Evolutionary conservation across 2,888 invertebrate species (phyloP).

Genomic region (Thumatha senex): DNA sequence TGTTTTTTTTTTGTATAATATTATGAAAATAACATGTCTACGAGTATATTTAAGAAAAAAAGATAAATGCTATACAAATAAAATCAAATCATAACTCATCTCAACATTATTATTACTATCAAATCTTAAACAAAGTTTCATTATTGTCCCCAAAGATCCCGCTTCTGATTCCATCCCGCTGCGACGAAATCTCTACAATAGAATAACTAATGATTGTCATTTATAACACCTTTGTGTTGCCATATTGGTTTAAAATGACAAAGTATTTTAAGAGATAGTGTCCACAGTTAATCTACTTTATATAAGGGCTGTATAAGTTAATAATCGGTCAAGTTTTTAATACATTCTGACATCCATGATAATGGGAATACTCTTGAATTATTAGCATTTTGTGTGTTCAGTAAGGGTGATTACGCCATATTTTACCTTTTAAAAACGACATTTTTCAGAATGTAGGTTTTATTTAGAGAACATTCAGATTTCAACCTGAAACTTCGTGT

Average conservation of each 20-base stretch:
- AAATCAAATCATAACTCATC: not conserved
- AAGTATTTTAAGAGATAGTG: constrained; percentile 53
- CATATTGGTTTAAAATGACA: constrained; percentile 39
- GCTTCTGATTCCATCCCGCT: not conserved
- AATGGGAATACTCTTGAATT: not conserved
- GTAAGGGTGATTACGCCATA: too few species aligned
- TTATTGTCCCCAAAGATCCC: constrained; percentile 1
- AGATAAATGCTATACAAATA: not conserved
- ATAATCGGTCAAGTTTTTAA: not conserved
- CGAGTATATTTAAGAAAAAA: too few species aligned
- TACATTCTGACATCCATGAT: not conserved
- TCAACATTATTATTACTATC: not conserved
- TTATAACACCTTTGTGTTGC: constrained; percentile 47
- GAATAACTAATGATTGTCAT: constrained; percentile 39
- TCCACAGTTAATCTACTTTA: constrained; percentile 53
- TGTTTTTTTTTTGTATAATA: too few species aligned
- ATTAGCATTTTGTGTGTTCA: too few species aligned
- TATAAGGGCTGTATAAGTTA: constrained; percentile 42
- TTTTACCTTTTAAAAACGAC: too few species aligned
- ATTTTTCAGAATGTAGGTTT: too few species aligned
- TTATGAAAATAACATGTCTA: too few species aligned
- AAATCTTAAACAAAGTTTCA: constrained; percentile 9
- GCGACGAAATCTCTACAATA: constrained; percentile 29
- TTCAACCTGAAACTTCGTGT: too few species aligned
- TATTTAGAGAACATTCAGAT: too few species aligned